Base-by-base conservation (phyloP, 2,888 invertebrate species). In the Pantelozetes paolii region DNA sequence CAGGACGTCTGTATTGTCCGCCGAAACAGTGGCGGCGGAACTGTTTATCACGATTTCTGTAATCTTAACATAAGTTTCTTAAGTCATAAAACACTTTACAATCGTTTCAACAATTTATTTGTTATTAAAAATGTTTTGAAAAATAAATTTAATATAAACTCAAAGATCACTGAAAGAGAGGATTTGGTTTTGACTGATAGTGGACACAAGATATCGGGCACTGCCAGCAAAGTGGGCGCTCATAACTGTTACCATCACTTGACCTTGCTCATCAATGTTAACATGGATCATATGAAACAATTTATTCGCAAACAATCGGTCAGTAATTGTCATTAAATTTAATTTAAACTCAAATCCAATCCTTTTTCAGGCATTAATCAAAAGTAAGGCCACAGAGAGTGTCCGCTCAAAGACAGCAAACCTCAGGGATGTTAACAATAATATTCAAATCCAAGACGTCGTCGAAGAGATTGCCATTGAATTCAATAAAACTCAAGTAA, bases 211-310 rank as follows among this genome's bases (percentile, higher is more conserved):
- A 87, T 98, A 79, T 97, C 97, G 79, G 98, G 96, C 78, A 95
- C 95, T 71, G 96, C 98, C 70, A 90, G 96, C 0, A 94, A 94
- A 84, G 85, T 97, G 75, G 93, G 93, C 75, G 87, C 89, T 78
- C 87, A 89, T 13, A 89, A 90, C 80, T 91, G 93, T n/a, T 99
- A 98, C 85, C 98, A 99, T 82, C 98, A 98, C 83, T 95, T 95
- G 83, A 98, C 98, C 3, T 86, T 99, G 78, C 86, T 97, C 82
- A 90, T 96, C 76, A 88, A 91, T 80, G 90, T 90, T 77, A 89
- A 94, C 82, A 90, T 91, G 83, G 82, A 86, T 77, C 86, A 88
- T 82, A 85, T 93, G 81, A 88, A 87, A 18, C 74, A 78, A 72
- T 75, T 78, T 11, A 75, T 80, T 20, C 76, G 78, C 72, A 78